Percentiles rank a stretch among this genome's conserved stretches.
phyloP scores from a whole-genome alignment of 2,113 vertebrate genomes.

The Tetrax tetrax region DNA sequence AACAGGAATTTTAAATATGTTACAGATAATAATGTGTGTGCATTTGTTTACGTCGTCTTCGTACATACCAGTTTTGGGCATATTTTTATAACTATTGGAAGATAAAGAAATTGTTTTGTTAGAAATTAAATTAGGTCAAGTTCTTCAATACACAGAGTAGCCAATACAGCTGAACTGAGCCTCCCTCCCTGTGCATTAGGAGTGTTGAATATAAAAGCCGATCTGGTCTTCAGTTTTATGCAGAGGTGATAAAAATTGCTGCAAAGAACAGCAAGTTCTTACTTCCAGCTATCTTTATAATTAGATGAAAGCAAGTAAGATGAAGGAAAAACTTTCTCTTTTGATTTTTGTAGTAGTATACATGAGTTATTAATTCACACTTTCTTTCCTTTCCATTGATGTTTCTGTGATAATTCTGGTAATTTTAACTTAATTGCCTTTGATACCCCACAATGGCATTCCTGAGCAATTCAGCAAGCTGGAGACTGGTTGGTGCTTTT shows the following conservation, averaged over 20 bases:
- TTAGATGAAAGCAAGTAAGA: background rate
- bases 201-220: background rate
- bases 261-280: background rate
- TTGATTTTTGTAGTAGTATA: background rate
- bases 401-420: background rate
- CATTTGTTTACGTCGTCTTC: background rate
- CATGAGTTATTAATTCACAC: background rate
- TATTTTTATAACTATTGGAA: background rate
- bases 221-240: background rate
- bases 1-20: background rate
- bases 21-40: background rate
- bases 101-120: background rate
- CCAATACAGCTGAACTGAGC: background rate
- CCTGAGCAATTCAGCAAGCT: background rate
- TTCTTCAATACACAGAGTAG: background rate
- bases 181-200: background rate
- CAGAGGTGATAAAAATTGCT: background rate
- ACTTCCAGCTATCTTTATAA: background rate
- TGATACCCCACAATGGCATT: background rate
- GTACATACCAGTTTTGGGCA: rapidly evolving
- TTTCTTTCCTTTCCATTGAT: background rate
- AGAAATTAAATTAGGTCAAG: background rate
- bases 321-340: background rate
- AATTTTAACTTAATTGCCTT: background rate
- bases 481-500: background rate